These are phyloP conservation scores for Caiman crocodilus DNA, from an alignment of 2,797 vertebrate species.

Conservation along the genomic window DNA sequence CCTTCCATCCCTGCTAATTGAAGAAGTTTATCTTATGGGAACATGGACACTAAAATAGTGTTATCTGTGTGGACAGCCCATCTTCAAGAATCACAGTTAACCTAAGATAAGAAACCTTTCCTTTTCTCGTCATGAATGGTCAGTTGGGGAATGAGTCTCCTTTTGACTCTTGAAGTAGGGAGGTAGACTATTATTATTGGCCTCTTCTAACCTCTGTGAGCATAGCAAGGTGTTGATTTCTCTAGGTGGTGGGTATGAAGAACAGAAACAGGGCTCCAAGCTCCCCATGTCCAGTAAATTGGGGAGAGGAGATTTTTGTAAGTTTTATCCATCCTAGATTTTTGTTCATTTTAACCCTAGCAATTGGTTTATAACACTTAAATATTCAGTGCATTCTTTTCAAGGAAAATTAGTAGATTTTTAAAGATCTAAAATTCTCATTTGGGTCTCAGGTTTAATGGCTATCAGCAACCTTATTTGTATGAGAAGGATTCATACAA, in stretches of 20 bases:
- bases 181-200: background rate
- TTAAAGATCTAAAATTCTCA: background rate
- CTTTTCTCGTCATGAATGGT: background rate
- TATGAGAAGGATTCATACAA: slow-evolving; percentile 26
- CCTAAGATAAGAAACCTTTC: background rate
- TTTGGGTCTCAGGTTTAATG: background rate
- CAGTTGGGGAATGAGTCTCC: background rate
- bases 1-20: background rate
- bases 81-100: background rate
- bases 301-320: background rate
- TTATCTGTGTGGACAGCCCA: background rate
- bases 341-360: background rate
- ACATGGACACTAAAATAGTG: too few species aligned
- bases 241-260: background rate
- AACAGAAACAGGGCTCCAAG: background rate
- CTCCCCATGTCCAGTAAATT: background rate
- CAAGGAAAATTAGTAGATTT: slow-evolving; percentile 8
- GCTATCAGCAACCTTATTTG: background rate
- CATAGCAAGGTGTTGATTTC: background rate
- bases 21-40: background rate
- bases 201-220: background rate
- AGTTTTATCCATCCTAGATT: background rate
- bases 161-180: background rate
- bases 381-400: background rate
- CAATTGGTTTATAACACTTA: too few species aligned